Base-by-base conservation (phyloP, 2,113 vertebrate species). In the Ctenomys sociabilis region DNA sequence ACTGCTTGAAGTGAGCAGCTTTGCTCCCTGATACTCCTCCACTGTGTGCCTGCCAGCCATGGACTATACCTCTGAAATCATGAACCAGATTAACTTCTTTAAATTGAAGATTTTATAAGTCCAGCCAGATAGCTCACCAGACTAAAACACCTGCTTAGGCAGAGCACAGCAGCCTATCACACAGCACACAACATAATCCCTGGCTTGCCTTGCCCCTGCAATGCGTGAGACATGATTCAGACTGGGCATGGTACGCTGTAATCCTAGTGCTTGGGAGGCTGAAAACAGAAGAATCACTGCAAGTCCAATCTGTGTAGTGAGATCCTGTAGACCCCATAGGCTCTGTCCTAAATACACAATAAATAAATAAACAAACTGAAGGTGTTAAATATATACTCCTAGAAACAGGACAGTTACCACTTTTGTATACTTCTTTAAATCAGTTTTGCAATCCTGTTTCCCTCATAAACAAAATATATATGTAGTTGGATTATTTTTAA, bases 401-500 rank as follows among this genome's bases (percentile, higher is more conserved):
- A 80, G 43, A 45, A 52, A 52, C 30, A 52, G 45, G 30, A 35
- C 52, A 80, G 45, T 80, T 49, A 52, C 12, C 8, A 52, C 32
- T 32, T 35, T 40, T 45, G 5, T 49, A 26, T 45, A 77, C 26
- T 30, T 24, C 28, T 80, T 70, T 81, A 93, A 85, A 57, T 90
- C 17, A 81, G 1, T 24, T 90, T 93, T 85, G 63, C n/a, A 90
- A 43, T 80, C n/a, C 17, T 54, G 80, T 63, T 85, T 72, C 32
- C 43, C 43, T 85, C 91, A 81, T 54, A 80, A 40, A 90, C 43
- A n/a, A 78, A 59, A 90, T n/a, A 93, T 63, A 75, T 83, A 26
- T 75, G 24, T 83, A 32, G 83, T 92, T 84, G n/a, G 63, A 57
- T 75, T 24, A 83, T 82, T 95, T 88, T 83, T 83, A 88, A 66